Base-by-base conservation (phyloP, 2,797 vertebrate species). In the Ceryle rudis region DNA sequence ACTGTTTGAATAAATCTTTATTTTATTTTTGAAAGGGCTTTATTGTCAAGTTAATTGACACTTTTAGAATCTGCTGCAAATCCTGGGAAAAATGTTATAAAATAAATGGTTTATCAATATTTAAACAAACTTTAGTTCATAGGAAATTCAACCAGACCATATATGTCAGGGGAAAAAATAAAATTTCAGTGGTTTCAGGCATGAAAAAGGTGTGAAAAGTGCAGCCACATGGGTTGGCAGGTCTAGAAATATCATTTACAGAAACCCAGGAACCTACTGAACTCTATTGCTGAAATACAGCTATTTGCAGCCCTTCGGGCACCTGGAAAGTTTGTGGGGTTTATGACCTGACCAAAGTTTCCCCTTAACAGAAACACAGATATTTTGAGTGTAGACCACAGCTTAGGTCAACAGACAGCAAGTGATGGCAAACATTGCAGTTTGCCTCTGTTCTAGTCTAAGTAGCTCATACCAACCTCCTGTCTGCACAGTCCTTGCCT, bases 101-200 rank as follows among this genome's bases (percentile, higher is more conserved):
- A 96, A 93, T 72, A 91, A 96, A 91, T 79, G n/a, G 5, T 93
- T 95, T 92, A 93, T 95, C 93, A 92, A 93, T 90, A 84, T 92
- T 93, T 88, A 86, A 96, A 88, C 54, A 91, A 69, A 61, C 14
- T 8, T 49, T 69, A 54, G 33, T 87, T 83, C 42, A 41, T 46
- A 47, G 20, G 51, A 95, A 94, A 90, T 83, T 83, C 57, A 84
- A 70, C 54, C 20, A 79, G 54, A 81, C 15, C 25, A n/a, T 46
- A 23, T n/a, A 60, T 21, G 26, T 51, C 69, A 47, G 46, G 70
- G 61, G 75, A 25, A 84, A 86, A 81, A 86, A 26, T 88, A 25
- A 87, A 70, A 92, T 64, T 35, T 71, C 31, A 78, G 44, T 46
- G 44, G 16, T 73, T 95, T 85, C 74, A 82, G 64, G 47, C n/a